phyloP scores from a whole-genome alignment of 2,113 vertebrate genomes.

The Etheostoma cragini region DNA sequence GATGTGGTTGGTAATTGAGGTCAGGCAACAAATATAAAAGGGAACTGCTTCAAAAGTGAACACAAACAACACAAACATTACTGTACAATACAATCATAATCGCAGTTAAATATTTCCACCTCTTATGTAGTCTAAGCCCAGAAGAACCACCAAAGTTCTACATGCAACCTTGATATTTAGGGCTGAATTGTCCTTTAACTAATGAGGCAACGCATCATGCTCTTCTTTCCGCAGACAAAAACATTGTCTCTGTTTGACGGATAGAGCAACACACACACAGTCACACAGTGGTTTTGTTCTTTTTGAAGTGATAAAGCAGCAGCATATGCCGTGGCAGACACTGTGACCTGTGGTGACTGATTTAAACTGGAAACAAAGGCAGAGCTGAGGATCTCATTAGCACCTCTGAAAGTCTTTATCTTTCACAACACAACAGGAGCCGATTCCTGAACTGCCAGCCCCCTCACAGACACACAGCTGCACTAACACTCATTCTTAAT shows the following conservation, averaged over 20 bases:
- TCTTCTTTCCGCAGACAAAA: slow-evolving; percentile 14
- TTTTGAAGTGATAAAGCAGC: slow-evolving; percentile 62
- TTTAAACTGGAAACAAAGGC: slow-evolving; percentile 70
- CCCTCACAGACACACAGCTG: slow-evolving; percentile 34
- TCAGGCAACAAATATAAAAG: neutral
- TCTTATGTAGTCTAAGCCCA: neutral
- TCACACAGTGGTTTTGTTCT: slow-evolving; percentile 39
- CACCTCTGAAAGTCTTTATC: slow-evolving; percentile 70
- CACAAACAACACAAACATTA: neutral
- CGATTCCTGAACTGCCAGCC: slow-evolving; percentile 31
- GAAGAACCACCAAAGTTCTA: neutral
- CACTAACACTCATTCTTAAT: slow-evolving; percentile 42
- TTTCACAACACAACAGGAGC: slow-evolving; percentile 48
- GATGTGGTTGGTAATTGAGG: neutral
- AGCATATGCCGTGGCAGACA: slow-evolving; percentile 59
- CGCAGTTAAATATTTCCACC: neutral
- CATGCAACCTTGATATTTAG: neutral
- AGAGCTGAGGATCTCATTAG: slow-evolving; percentile 68
- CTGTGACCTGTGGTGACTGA: slow-evolving; percentile 70
- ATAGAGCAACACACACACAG: slow-evolving; percentile 23
- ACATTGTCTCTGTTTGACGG: slow-evolving; percentile 19
- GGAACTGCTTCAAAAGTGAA: neutral
- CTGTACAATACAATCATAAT: neutral
- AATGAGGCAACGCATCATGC: neutral
- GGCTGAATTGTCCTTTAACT: slow-evolving; percentile 21